Conservation (phyloP, 2,888 invertebrate species). For the Priocnemis perturbator region DNA sequence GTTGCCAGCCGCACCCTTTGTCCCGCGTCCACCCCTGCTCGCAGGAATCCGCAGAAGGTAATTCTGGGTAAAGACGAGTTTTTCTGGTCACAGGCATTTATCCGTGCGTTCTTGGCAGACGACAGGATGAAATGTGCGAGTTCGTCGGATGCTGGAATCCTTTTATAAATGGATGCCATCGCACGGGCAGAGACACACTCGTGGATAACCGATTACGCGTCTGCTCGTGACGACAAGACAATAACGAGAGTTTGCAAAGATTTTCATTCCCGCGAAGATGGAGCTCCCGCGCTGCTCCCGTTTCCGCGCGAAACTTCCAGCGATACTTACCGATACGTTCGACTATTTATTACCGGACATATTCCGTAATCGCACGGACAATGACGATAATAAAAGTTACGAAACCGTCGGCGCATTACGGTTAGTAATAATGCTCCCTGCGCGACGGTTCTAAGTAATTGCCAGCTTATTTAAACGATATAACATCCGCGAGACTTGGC, state of each 20-base stretch:
- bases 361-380: too few species aligned
- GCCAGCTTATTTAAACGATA: slow-evolving; percentile 21
- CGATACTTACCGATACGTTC: too few species aligned
- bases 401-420: neutral
- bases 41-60: slow-evolving; percentile 16
- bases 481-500: slow-evolving; percentile 1
- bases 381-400: slow-evolving; percentile 3
- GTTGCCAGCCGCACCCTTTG: neutral
- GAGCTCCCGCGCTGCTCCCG: neutral
- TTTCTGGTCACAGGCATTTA: slow-evolving; percentile 28
- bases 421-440: too few species aligned
- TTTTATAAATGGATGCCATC: slow-evolving; percentile 29
- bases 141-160: slow-evolving; percentile 10
- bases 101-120: slow-evolving; percentile 31
- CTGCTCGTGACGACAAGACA: slow-evolving; percentile 10
- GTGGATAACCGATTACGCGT: slow-evolving; percentile 30
- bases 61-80: slow-evolving; percentile 7
- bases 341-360: too few species aligned
- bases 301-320: too few species aligned
- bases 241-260: slow-evolving; percentile 19
- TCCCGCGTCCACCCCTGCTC: neutral
- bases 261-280: slow-evolving; percentile 4
- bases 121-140: slow-evolving; percentile 32
- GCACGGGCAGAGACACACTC: slow-evolving; percentile 23
- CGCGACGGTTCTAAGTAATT: slow-evolving; percentile 25